These are phyloP conservation scores for Asteroscopus sphinx DNA, from an alignment of 2,888 invertebrate genomes.

Conservation along the genomic window DNA sequence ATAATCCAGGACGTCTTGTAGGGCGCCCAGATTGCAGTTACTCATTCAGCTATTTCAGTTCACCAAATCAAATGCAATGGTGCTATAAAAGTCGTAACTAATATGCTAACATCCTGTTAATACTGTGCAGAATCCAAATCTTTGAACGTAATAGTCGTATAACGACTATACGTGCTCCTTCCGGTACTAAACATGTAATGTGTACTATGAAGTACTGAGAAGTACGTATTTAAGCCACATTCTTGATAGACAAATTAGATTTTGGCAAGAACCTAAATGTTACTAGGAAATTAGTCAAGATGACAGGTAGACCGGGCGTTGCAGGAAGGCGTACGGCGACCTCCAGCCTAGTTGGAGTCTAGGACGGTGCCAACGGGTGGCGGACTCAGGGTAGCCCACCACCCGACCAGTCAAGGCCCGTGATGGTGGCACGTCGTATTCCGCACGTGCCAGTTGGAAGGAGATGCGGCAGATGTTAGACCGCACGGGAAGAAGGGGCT, in stretches of 20 bases:
- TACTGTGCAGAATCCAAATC: conserved; percentile 21
- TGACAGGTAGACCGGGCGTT: too few relatives aligned
- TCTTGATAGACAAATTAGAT: background rate
- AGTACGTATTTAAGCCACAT: background rate
- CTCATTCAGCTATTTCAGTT: conserved; percentile 23
- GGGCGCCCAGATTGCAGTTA: conserved; percentile 1
- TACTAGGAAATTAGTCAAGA: too few relatives aligned
- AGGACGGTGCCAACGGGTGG: too few relatives aligned
- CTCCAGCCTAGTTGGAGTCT: too few relatives aligned
- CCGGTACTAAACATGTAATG: conserved; percentile 32
- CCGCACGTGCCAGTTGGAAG: too few relatives aligned
- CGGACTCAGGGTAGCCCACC: too few relatives aligned
- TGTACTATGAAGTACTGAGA: conserved; percentile 1
- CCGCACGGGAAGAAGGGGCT: too few relatives aligned
- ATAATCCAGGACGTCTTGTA: background rate
- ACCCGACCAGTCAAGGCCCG: too few relatives aligned
- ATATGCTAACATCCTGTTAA: conserved; percentile 44
- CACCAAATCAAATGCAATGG: conserved; percentile 34
- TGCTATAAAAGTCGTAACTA: conserved; percentile 33
- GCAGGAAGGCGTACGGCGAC: too few relatives aligned
- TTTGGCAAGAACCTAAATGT: background rate
- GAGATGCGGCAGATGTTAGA: too few relatives aligned
- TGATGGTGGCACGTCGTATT: too few relatives aligned
- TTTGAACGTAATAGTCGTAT: conserved; percentile 22
- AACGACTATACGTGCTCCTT: conserved; percentile 22